Conservation (phyloP, 2,797 vertebrate species). For the Sebastes itinus region DNA sequence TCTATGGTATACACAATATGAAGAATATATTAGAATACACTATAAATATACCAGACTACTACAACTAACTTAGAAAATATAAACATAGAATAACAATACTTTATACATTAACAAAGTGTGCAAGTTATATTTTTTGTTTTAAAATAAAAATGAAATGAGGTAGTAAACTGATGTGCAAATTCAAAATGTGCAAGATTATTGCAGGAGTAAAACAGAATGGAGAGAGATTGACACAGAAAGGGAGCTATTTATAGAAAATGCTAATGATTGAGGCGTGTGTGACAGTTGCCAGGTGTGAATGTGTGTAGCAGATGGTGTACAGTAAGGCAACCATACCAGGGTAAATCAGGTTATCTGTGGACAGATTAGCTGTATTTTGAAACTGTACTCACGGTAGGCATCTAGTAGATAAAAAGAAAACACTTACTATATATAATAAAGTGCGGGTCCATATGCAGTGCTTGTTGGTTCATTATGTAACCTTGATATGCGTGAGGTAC, state of each 20-base stretch:
- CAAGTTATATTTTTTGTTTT: too few species aligned
- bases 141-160: too few species aligned
- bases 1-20: too few species aligned
- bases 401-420: neutral
- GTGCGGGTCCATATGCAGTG: neutral
- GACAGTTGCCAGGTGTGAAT: neutral
- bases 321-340: neutral
- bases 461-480: neutral
- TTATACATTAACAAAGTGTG: too few species aligned
- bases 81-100: too few species aligned
- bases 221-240: neutral
- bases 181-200: too few species aligned
- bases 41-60: too few species aligned
- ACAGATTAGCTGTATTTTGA: neutral
- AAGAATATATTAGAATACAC: too few species aligned
- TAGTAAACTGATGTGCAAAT: too few species aligned
- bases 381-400: neutral
- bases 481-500: neutral
- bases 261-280: neutral
- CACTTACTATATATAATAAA: neutral
- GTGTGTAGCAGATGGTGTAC: constrained; percentile 1
- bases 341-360: neutral
- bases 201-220: too few species aligned
- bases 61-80: too few species aligned
- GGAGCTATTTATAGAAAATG: neutral